phyloP scores from a whole-genome alignment of 2,113 vertebrate species.

The Albula glossodonta region DNA sequence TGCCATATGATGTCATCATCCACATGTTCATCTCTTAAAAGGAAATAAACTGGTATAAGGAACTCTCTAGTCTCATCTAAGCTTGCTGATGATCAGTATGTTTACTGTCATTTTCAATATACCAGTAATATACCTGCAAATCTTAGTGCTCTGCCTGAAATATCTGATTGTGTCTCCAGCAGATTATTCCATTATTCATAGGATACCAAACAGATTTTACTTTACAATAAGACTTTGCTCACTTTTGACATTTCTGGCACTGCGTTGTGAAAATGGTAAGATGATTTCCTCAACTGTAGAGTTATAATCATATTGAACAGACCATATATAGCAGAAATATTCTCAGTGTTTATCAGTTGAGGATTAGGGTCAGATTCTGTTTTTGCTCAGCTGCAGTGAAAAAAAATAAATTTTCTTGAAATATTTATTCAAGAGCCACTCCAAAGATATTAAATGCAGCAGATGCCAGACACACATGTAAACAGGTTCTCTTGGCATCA shows the following conservation, averaged over 20 bases:
- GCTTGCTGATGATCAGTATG: neutral
- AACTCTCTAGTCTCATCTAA: neutral
- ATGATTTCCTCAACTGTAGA: neutral
- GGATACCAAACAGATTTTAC: neutral
- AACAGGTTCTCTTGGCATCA: neutral
- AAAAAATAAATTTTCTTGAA: neutral
- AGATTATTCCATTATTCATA: neutral
- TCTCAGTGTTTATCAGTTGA: constrained; percentile 8
- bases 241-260: neutral
- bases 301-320: neutral
- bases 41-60: neutral
- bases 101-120: neutral
- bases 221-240: neutral
- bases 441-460: neutral
- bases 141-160: neutral
- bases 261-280: neutral
- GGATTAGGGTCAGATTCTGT: neutral
- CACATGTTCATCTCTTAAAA: neutral
- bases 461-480: neutral
- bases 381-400: neutral
- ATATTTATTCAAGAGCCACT: neutral
- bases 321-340: neutral
- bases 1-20: neutral
- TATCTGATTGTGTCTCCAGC: neutral
- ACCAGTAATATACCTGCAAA: neutral